Evolutionary conservation across 2,888 invertebrate genomes (phyloP).

Genomic region (Nephrotoma guestfalica): DNA sequence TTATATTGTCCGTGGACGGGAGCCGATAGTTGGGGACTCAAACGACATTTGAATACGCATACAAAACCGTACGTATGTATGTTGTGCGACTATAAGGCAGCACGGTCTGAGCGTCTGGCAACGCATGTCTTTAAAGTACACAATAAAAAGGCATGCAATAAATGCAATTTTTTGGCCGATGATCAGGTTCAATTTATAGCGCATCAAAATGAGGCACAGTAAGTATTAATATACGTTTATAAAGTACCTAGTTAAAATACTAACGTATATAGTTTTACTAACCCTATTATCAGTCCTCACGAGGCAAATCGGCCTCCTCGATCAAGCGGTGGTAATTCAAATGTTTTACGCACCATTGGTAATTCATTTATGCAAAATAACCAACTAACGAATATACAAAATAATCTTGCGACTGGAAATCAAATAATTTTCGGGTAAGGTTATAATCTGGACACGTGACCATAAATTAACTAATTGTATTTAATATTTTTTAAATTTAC

Average conservation of each 20-base stretch:
- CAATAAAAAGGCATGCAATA: conserved; percentile 78
- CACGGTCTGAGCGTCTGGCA: conserved; percentile 74
- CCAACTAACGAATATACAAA: conserved; percentile 31
- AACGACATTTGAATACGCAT: conserved; percentile 84
- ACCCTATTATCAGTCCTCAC: not conserved
- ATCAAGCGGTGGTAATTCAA: conserved; percentile 10
- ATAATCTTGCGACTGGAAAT: conserved; percentile 11
- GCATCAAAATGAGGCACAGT: conserved; percentile 67
- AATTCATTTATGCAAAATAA: conserved; percentile 31
- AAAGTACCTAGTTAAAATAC: not conserved
- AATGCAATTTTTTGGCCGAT: conserved; percentile 77
- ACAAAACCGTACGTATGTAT: conserved; percentile 83
- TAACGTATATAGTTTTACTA: not conserved
- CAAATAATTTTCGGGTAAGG: conserved; percentile 11
- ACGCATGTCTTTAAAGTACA: conserved; percentile 86
- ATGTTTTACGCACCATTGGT: conserved; percentile 32
- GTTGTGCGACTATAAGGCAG: conserved; percentile 87
- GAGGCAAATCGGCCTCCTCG: not conserved
- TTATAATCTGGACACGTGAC: not conserved
- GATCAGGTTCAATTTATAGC: conserved; percentile 62
- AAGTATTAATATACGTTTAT: conserved; percentile 30
- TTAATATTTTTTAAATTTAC: not conserved
- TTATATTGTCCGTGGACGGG: conserved; percentile 88
- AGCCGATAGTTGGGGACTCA: conserved; percentile 86
- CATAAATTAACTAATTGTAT: not conserved